Percentiles rank a stretch among this genome's conserved stretches.
These are phyloP conservation scores for Thecocarcelia acutangulata DNA, from an alignment of 2,888 invertebrate species.

Conservation along the genomic window DNA sequence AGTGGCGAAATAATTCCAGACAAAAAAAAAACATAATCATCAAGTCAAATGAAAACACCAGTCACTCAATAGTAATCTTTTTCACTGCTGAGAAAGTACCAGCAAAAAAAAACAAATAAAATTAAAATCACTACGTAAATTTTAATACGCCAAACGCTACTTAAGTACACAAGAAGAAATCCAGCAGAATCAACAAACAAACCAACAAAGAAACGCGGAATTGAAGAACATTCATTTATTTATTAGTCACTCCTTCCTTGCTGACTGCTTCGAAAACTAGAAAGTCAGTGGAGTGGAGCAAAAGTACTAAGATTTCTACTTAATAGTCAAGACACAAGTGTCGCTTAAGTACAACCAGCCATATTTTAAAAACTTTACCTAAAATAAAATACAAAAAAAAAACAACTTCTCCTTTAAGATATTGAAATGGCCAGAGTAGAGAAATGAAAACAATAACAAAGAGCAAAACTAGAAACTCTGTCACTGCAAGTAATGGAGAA, in stretches of 20 bases:
- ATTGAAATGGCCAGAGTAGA: not conserved
- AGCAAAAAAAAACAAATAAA: conserved; percentile 14
- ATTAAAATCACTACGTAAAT: conserved; percentile 57
- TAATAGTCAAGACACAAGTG: conserved; percentile 66
- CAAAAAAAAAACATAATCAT: too few species aligned
- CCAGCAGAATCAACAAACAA: conserved; percentile 28
- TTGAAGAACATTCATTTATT: conserved; percentile 56
- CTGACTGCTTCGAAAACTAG: conserved; percentile 7
- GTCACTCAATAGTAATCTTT: conserved; percentile 7
- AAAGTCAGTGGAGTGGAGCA: not conserved
- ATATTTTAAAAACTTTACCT: conserved; percentile 65
- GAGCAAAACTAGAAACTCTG: conserved; percentile 37
- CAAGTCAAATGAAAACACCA: conserved; percentile 29
- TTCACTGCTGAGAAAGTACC: not conserved
- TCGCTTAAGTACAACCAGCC: conserved; percentile 63
- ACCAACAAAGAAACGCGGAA: conserved; percentile 32
- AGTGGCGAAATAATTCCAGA: not conserved
- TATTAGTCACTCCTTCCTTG: conserved; percentile 30
- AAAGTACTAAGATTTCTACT: conserved; percentile 39
- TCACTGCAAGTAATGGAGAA: conserved; percentile 50
- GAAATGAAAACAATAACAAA: not conserved
- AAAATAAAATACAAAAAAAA: conserved; percentile 33
- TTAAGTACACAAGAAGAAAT: conserved; percentile 39
- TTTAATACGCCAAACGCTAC: conserved; percentile 56
- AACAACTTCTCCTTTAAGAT: conserved; percentile 12